Conservation (phyloP, 2,888 invertebrate species). For the Brenthis hecate region DNA sequence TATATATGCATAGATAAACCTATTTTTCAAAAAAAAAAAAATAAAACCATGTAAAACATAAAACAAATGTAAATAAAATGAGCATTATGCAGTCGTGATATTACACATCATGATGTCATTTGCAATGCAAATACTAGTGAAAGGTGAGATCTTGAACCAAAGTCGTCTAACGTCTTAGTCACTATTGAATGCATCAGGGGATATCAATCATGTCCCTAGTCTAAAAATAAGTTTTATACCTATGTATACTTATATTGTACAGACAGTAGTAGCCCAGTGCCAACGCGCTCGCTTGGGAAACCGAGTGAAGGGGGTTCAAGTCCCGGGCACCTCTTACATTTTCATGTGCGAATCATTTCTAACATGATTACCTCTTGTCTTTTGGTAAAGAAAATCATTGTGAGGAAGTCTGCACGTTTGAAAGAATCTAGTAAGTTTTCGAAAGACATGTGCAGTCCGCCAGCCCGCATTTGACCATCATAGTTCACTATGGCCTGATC, state of each 20-base stretch:
- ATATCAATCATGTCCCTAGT: not conserved
- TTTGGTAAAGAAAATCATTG: too few relatives aligned
- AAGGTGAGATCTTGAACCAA: conserved; percentile 37
- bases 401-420: too few relatives aligned
- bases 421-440: too few relatives aligned
- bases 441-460: too few relatives aligned
- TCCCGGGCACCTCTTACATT: too few relatives aligned
- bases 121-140: conserved; percentile 45
- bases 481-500: too few relatives aligned
- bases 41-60: not conserved
- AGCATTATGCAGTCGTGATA: conserved; percentile 35
- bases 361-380: too few relatives aligned
- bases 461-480: too few relatives aligned
- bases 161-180: conserved; percentile 28
- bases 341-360: too few relatives aligned
- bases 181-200: conserved; percentile 21
- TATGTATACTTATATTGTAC: not conserved
- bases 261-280: too few relatives aligned
- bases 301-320: too few relatives aligned
- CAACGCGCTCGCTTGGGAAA: too few relatives aligned
- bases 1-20: not conserved
- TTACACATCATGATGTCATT: conserved; percentile 42
- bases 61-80: conserved; percentile 22
- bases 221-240: not conserved
- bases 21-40: not conserved